Base-by-base conservation (phyloP, 2,797 vertebrate genomes). In the Epinephelus malabaricus region DNA sequence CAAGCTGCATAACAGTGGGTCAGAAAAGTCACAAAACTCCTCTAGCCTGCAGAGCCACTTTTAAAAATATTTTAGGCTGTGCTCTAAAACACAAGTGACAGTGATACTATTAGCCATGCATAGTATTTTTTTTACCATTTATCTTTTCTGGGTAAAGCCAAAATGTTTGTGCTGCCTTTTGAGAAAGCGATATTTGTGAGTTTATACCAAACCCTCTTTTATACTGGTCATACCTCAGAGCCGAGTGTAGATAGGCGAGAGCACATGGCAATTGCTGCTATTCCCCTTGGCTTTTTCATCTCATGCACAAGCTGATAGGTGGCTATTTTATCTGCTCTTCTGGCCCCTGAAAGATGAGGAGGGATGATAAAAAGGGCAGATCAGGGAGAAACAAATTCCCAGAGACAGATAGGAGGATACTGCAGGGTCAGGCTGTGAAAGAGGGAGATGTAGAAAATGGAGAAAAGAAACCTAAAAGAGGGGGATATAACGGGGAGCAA, bases 311-410 rank as follows among this genome's bases (percentile, higher is more conserved):
- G 65, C 72, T 5, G 59, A 80, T 79, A 87, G 82, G 77, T 86
- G 79, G 75, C 77, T 88, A 70, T 86, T 90, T 89, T 80, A 90
- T 91, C 86, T 81, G 70, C 71, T 73, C 68, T 60, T 81, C 79
- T 79, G 79, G 68, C 70, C 69, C 60, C 69, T 54, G 55, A 76
- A 78, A 81, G 82, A 79, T 82, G 78, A 78, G 27, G 72, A 51
- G 46, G 45, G 51, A 65, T 17, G 76, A 89, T 83, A 86, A 80
- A 86, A 87, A 76, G 72, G 76, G 73, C 64, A 77, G 85, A 88
- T 75, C 62, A 64, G 59, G 54, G 27, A 74, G 58, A 78, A 86
- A 83, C 69, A 88, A 81, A 90, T 84, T 81, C 38, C 50, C 58
- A 62, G 65, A 62, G 80, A 82, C 75, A 59, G 87, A 90, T 86